Percentiles rank a stretch among this genome's conserved stretches.
Conservation (phyloP, 2,888 invertebrate genomes). For the Melolontha melolontha region DNA sequence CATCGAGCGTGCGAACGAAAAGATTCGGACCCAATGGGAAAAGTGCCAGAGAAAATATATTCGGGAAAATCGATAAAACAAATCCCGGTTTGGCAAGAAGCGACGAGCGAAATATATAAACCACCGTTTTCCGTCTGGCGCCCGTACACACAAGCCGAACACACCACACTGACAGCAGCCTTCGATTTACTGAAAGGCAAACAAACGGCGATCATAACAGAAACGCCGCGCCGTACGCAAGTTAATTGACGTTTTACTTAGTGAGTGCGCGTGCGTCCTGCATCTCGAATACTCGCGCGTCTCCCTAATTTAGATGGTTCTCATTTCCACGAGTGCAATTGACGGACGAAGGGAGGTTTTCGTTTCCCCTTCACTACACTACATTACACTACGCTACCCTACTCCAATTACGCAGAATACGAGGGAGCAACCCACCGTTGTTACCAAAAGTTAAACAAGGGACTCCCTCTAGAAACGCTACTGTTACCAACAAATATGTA, state of each 20-base stretch:
- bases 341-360: conserved; percentile 2
- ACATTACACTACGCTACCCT: too few relatives aligned
- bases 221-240: conserved; percentile 44
- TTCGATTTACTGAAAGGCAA: conserved; percentile 46
- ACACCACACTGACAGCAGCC: conserved; percentile 32
- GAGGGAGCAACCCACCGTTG: too few relatives aligned
- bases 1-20: neutral
- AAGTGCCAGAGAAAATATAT: neutral
- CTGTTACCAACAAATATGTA: too few relatives aligned
- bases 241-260: conserved; percentile 48
- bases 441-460: too few relatives aligned
- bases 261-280: conserved; percentile 43
- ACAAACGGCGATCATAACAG: conserved; percentile 37
- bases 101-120: neutral
- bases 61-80: too few relatives aligned
- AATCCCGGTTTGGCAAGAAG: neutral
- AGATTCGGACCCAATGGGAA: too few relatives aligned
- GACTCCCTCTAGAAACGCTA: too few relatives aligned
- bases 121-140: neutral
- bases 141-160: neutral
- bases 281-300: conserved; percentile 30
- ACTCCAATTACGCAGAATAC: too few relatives aligned
- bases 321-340: conserved; percentile 28
- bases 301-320: conserved; percentile 33
- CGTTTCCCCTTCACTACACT: conserved; percentile 1